Evolutionary conservation across 2,113 vertebrate genomes (phyloP).

Genomic region (Heterotilapia buettikoferi): DNA sequence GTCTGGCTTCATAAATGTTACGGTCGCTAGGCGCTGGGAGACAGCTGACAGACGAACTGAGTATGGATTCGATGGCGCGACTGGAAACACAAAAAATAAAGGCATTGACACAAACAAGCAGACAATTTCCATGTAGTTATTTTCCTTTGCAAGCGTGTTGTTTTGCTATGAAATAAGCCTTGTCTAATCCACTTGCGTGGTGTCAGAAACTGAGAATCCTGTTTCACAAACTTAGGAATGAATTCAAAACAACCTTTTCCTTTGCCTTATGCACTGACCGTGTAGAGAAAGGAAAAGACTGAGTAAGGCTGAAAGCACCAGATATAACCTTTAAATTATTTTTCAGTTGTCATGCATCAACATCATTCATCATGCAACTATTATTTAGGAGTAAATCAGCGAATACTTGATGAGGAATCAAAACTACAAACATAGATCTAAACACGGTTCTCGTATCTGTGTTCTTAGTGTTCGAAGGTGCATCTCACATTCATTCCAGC

Average conservation of each 20-base stretch:
- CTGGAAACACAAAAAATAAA: constrained; percentile 55
- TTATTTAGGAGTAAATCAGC: background rate
- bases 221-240: background rate
- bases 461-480: background rate
- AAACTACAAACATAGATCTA: background rate
- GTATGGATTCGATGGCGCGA: constrained; percentile 91
- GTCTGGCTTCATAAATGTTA: constrained; percentile 91
- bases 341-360: background rate
- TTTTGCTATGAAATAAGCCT: background rate
- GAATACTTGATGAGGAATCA: background rate
- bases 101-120: background rate
- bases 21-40: constrained; percentile 87
- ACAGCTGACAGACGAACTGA: constrained; percentile 85
- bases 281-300: background rate
- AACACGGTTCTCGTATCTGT: background rate
- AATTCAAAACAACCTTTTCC: background rate
- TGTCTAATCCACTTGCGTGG: background rate
- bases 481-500: background rate
- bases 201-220: background rate
- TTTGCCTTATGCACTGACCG: background rate
- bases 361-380: background rate
- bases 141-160: background rate
- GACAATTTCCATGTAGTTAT: background rate
- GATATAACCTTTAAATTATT: background rate
- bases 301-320: background rate